Conservation (phyloP, 2,113 vertebrate genomes). For the Gnathochromis pfefferi region DNA sequence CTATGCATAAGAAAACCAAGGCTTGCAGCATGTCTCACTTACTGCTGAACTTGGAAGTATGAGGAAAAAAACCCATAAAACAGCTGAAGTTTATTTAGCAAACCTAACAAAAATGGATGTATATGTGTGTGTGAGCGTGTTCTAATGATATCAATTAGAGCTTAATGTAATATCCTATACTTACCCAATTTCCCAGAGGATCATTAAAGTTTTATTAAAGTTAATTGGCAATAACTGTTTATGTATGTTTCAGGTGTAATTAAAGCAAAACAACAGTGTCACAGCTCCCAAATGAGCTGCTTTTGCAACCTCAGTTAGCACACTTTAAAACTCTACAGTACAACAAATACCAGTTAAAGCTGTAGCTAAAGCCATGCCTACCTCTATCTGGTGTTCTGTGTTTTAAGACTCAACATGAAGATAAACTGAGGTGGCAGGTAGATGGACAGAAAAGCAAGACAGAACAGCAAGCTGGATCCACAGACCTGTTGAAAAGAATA, state of each 20-base stretch:
- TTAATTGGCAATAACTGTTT: slow-evolving; percentile 18
- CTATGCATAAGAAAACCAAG: not conserved
- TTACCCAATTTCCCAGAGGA: not conserved
- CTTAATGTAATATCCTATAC: not conserved
- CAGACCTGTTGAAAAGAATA: slow-evolving; percentile 26
- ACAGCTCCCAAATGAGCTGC: not conserved
- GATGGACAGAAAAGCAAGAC: not conserved
- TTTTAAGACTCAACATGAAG: slow-evolving; percentile 52
- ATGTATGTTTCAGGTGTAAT: slow-evolving; percentile 12
- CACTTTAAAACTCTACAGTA: not conserved
- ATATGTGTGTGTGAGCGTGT: not conserved
- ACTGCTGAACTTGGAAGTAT: not conserved
- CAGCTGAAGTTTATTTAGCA: not conserved
- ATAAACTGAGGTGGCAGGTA: not conserved
- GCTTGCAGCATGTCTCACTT: not conserved
- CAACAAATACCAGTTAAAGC: not conserved
- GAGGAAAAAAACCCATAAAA: not conserved
- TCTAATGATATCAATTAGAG: not conserved
- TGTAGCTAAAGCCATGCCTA: not conserved
- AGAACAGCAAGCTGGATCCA: not conserved
- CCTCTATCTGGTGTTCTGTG: slow-evolving; percentile 47
- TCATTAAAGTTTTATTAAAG: slow-evolving; percentile 7
- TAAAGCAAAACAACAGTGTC: not conserved
- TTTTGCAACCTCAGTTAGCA: not conserved
- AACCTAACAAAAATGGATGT: not conserved